phyloP scores from a whole-genome alignment of 1,140 invertebrate genomes.

The Lutraria rhynchaena region DNA sequence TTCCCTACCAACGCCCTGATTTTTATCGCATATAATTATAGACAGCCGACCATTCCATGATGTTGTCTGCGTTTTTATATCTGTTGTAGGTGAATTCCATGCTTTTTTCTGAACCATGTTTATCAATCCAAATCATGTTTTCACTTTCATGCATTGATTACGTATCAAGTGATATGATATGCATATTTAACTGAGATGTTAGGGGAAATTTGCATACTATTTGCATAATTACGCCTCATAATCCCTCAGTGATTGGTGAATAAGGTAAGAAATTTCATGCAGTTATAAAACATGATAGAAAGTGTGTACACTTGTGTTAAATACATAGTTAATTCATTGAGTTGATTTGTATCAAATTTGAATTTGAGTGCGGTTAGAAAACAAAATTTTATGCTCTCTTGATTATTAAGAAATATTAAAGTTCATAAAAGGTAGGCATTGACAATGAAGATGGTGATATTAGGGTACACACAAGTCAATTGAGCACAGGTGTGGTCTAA shows the following conservation, averaged over 20 bases:
- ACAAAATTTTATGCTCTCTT: slow-evolving; percentile 18
- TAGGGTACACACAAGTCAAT: slow-evolving; percentile 1
- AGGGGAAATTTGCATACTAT: slow-evolving; percentile 29
- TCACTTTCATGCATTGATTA: too few species aligned
- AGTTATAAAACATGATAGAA: slow-evolving; percentile 18
- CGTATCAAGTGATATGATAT: too few species aligned
- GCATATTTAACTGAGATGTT: too few species aligned
- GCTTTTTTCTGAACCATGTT: too few species aligned
- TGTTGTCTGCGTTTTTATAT: too few species aligned
- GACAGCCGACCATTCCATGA: too few species aligned
- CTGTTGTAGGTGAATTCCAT: too few species aligned
- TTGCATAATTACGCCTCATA: slow-evolving; percentile 23
- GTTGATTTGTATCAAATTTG: neutral
- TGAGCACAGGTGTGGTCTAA: slow-evolving; percentile 38
- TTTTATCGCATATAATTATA: too few species aligned
- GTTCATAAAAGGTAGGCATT: slow-evolving; percentile 30
- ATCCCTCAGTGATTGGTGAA: slow-evolving; percentile 4
- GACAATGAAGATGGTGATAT: neutral
- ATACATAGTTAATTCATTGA: neutral
- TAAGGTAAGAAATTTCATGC: neutral
- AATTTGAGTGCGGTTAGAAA: slow-evolving; percentile 7
- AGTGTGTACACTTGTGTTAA: slow-evolving; percentile 20
- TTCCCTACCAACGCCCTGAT: too few species aligned
- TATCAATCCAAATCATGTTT: too few species aligned
- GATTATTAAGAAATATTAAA: slow-evolving; percentile 28